Evolutionary conservation across 1,140 invertebrate genomes (phyloP), one percentile per base, ranked within the genome.

Genomic region (Ctenoplectra terminalis): DNA sequence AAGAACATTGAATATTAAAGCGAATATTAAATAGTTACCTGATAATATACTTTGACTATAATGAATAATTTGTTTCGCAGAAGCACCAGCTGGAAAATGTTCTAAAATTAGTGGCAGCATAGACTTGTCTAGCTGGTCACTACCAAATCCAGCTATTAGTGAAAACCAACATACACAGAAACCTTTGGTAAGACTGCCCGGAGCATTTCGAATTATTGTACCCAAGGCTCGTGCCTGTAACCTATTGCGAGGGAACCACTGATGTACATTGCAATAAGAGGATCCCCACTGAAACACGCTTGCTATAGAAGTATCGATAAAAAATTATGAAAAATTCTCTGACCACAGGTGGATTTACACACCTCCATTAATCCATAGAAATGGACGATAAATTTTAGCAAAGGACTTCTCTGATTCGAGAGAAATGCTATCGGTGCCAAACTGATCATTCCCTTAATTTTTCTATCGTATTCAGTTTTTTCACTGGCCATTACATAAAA

Each of bases 61-160:
- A 85, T 95, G 94, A 43, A 96, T 93, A 9, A 98, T 92, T 84
- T 96, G 96, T 81, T 95, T 94, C 0, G 95, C 94, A 0, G 97
- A 97, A 2, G 96, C 95, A 3, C 97, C 97, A 34, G 96, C 96
- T 0, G 97, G 97, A 80, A 95, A 95, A 86, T 97, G 96, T 20
- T 94, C 94, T 40, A 96, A 91, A 84, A 96, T 96, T 0, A 96
- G 91, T 8, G 95, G 94, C 1, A 95, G 66, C 88, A 95, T 94
- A 9, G 91, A 87, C 63, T 94, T 92, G 43, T 93, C 92, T 15
- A 93, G 70, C 37, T 93, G 93, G 87, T 94, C 88, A 43, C 92
- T 94, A n/a, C 91, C 92, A 64, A 93, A 94, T 60, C 92, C 92
- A 52, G 92, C 92, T 2, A 94, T 87, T 11, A 93, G 43, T 69